Percentiles rank a stretch among this genome's conserved stretches.
These are phyloP conservation scores for Drosophila mimetica DNA, from an alignment of 2,888 invertebrate species.

Conservation along the genomic window DNA sequence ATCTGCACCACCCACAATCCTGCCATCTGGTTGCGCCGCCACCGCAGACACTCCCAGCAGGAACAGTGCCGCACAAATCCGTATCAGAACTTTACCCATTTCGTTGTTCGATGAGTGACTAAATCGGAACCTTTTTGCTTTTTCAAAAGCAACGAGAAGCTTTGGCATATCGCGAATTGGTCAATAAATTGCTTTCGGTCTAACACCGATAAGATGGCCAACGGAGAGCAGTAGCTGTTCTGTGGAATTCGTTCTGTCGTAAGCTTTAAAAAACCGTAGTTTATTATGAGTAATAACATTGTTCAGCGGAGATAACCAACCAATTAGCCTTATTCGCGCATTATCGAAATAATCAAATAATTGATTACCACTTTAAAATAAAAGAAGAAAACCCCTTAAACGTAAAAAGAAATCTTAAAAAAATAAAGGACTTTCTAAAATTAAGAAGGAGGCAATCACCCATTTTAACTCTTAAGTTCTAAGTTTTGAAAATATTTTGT, in stretches of 20 bases:
- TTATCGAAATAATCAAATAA: not conserved
- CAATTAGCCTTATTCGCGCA: not conserved
- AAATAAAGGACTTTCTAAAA: no score
- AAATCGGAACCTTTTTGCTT: constrained; percentile 17
- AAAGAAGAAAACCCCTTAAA: no score
- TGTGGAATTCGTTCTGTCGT: not conserved
- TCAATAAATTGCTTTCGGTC: constrained; percentile 28
- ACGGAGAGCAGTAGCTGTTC: not conserved
- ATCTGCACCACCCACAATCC: constrained; percentile 75
- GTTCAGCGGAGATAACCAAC: not conserved
- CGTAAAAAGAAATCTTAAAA: not conserved
- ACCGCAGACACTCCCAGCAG: constrained; percentile 8
- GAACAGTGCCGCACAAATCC: constrained; percentile 17
- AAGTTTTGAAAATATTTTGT: no score
- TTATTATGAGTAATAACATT: constrained; percentile 12
- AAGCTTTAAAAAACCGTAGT: not conserved
- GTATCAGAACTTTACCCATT: constrained; percentile 33
- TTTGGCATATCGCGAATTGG: constrained; percentile 37
- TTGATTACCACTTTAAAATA: not conserved
- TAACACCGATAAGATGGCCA: constrained; percentile 36
- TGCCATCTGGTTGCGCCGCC: constrained; percentile 21
- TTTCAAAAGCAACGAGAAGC: constrained; percentile 28
- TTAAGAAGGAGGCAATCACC: no score
- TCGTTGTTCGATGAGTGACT: constrained; percentile 33
- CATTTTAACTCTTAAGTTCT: no score